Evolutionary conservation across 2,888 invertebrate species (phyloP).

Genomic region (Ecdyonurus torrentis): DNA sequence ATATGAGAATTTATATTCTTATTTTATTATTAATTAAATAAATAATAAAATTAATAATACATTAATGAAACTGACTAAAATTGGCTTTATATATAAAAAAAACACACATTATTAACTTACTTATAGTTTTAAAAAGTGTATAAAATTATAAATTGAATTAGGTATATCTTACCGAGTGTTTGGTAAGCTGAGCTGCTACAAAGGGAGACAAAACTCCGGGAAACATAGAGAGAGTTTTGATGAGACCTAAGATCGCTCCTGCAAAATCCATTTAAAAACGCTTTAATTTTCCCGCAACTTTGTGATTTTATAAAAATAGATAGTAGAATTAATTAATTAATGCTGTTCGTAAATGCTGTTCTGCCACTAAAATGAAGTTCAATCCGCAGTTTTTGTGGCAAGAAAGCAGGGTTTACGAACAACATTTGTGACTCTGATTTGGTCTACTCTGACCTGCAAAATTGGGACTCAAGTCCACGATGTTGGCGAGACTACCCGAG

Average conservation of each 20-base stretch:
- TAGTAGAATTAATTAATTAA: too few relatives aligned
- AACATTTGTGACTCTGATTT: background rate
- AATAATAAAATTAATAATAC: too few relatives aligned
- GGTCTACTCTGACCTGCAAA: conserved; percentile 11
- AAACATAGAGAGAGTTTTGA: conserved; percentile 19
- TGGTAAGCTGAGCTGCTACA: conserved; percentile 15
- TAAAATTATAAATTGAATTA: too few relatives aligned
- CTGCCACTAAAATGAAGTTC: background rate
- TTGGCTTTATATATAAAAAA: too few relatives aligned
- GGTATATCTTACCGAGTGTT: conserved; percentile 17
- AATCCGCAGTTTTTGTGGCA: background rate
- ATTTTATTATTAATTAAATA: too few relatives aligned
- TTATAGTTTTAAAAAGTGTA: too few relatives aligned
- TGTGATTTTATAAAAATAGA: too few relatives aligned
- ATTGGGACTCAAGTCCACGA: conserved; percentile 13
- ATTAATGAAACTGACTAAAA: too few relatives aligned
- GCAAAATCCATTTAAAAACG: background rate
- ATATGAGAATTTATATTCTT: too few relatives aligned
- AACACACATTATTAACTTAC: too few relatives aligned
- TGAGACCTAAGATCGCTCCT: conserved; percentile 20
- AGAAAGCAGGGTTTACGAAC: too few relatives aligned
- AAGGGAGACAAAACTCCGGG: conserved; percentile 20
- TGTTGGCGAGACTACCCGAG: conserved; percentile 15
- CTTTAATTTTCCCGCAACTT: background rate
- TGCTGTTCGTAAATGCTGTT: too few relatives aligned